Evolutionary conservation across 37 sponge, comb jelly and placozoan genomes (phyloP).

Genomic region (Ianthella basta): DNA sequence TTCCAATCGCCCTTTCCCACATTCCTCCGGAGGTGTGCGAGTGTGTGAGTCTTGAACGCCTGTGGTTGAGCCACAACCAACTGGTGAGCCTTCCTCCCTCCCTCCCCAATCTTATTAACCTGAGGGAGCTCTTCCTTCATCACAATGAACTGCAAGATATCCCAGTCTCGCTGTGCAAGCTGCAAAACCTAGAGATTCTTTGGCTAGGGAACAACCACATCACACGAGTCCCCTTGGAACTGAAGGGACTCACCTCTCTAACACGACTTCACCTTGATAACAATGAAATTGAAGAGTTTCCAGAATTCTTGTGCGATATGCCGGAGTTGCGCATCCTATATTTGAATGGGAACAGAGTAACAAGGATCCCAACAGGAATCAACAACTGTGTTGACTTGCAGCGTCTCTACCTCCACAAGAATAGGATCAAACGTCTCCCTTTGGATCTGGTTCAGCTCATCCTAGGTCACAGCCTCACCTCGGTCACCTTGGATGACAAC

Average conservation of each 20-base stretch:
- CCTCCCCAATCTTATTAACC: conserved; percentile 38
- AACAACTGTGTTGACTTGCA: conserved; percentile 32
- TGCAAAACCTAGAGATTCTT: conserved; percentile 55
- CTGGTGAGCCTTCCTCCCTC: conserved; percentile 55
- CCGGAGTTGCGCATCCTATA: conserved; percentile 55
- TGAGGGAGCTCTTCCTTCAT: conserved; percentile 71
- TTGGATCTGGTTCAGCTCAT: conserved; percentile 28
- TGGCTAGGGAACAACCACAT: conserved; percentile 70
- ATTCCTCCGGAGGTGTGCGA: conserved; percentile 61
- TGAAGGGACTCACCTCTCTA: conserved; percentile 35
- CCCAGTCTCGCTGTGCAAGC: conserved; percentile 44
- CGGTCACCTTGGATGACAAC: conserved; percentile 61
- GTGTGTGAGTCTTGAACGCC: conserved; percentile 48
- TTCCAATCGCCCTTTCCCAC: conserved; percentile 8
- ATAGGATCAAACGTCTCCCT: conserved; percentile 62
- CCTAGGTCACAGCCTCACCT: conserved; percentile 2
- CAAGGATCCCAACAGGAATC: conserved; percentile 34
- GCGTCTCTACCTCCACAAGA: conserved; percentile 65
- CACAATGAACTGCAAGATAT: conserved; percentile 55
- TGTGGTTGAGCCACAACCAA: conserved; percentile 75
- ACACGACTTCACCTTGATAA: conserved; percentile 69
- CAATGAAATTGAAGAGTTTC: conserved; percentile 54
- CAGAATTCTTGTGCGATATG: conserved; percentile 51
- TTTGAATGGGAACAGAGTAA: conserved; percentile 60
- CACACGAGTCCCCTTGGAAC: conserved; percentile 51